These are phyloP conservation scores for Pseudorhiza aurosa DNA, from an alignment of 30 jellyfish, hydroid and myxozoan species.

Conservation along the genomic window DNA sequence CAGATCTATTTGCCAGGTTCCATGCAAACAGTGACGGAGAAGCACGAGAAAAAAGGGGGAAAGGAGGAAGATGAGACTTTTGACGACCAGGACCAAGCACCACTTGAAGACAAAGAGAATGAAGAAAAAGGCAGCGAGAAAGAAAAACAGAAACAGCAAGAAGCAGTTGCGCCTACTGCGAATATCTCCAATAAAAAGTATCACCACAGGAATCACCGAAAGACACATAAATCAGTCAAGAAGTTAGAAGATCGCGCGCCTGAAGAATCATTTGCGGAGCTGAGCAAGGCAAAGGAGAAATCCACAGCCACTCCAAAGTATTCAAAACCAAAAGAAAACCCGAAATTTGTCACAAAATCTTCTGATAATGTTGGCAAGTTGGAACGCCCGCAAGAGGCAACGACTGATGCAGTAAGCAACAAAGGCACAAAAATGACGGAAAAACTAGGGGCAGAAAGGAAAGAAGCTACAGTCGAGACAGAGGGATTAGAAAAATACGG, in stretches of 20 bases:
- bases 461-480: background rate
- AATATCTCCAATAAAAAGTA: background rate
- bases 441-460: background rate
- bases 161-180: too few relatives aligned
- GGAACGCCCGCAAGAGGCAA: constrained; percentile 46
- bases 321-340: constrained; percentile 54
- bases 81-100: constrained; percentile 13
- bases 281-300: constrained; percentile 4
- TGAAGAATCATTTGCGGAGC: constrained; percentile 8
- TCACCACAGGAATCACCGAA: background rate
- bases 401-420: background rate
- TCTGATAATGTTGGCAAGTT: constrained; percentile 15
- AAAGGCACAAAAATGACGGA: background rate
- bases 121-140: constrained; percentile 29
- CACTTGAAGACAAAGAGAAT: constrained; percentile 22
- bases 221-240: background rate
- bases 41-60: constrained; percentile 59
- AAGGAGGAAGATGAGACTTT: constrained; percentile 4
- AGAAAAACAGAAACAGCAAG: too few relatives aligned
- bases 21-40: constrained; percentile 57
- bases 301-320: constrained; percentile 54
- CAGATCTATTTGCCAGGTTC: constrained; percentile 54
- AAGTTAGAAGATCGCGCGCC: too few relatives aligned
- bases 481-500: constrained; percentile 9
- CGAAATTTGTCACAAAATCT: constrained; percentile 32